phyloP scores from a whole-genome alignment of 2,113 vertebrate species.

The Chlorocebus sabaeus region DNA sequence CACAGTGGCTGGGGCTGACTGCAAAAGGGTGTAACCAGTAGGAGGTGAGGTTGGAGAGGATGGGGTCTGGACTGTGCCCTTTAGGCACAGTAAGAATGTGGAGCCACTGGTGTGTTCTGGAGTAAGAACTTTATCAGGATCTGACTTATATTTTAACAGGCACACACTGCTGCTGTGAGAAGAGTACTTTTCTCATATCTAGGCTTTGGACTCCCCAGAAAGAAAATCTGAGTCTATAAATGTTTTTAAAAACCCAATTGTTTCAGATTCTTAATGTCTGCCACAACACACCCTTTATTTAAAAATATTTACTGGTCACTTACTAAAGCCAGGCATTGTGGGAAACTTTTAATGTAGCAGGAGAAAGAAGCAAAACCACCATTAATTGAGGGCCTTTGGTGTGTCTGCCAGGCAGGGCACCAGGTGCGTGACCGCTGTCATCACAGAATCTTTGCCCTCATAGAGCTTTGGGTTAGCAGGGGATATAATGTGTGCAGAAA shows the following conservation, averaged over 20 bases:
- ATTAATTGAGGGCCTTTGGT: background rate
- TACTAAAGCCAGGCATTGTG: background rate
- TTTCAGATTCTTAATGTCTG: background rate
- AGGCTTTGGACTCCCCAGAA: background rate
- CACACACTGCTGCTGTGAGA: background rate
- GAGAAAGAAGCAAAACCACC: background rate
- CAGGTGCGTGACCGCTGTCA: background rate
- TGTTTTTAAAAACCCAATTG: background rate
- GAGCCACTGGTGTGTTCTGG: background rate
- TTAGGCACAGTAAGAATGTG: background rate
- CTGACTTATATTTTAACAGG: background rate
- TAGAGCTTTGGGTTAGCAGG: background rate
- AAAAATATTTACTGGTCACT: background rate
- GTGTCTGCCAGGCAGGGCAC: no score
- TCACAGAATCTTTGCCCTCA: background rate
- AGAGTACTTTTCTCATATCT: background rate
- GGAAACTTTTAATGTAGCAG: background rate
- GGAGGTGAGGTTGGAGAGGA: background rate
- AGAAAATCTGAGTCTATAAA: background rate
- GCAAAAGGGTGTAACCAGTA: background rate
- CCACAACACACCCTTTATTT: background rate
- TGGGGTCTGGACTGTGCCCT: no score
- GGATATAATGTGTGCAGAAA: background rate
- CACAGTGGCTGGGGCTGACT: background rate
- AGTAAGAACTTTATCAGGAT: background rate